phyloP scores from a whole-genome alignment of 2,888 invertebrate species.

The Synanthedon formicaeformis region DNA sequence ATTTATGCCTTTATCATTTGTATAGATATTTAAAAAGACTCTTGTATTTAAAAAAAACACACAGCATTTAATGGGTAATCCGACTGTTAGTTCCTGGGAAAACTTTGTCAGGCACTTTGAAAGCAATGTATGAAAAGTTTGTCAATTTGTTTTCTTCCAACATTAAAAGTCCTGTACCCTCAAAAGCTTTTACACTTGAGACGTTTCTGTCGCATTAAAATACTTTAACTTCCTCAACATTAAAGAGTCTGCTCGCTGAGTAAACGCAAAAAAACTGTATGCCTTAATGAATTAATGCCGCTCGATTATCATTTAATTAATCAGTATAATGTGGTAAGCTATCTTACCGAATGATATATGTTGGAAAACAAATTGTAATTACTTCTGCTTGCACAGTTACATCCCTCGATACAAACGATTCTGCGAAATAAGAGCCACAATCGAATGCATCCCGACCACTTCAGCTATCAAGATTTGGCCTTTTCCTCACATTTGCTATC shows the following conservation, averaged over 20 bases:
- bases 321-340: conserved; percentile 35
- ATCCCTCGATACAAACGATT: not conserved
- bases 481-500: conserved; percentile 23
- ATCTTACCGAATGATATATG: conserved; percentile 29
- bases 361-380: conserved; percentile 39
- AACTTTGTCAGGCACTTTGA: too few relatives aligned
- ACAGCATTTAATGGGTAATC: too few relatives aligned
- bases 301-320: conserved; percentile 48
- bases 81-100: too few relatives aligned
- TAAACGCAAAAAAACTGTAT: conserved; percentile 19
- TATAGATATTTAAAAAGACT: too few relatives aligned
- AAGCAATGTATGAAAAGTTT: too few relatives aligned
- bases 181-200: not conserved
- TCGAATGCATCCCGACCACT: conserved; percentile 1
- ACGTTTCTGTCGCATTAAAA: not conserved
- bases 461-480: conserved; percentile 27
- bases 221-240: conserved; percentile 4
- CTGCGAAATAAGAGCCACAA: conserved; percentile 1
- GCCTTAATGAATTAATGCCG: conserved; percentile 36
- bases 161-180: not conserved
- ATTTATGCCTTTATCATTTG: too few relatives aligned
- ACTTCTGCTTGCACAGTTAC: conserved; percentile 8
- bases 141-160: too few relatives aligned
- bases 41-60: too few relatives aligned
- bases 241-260: conserved; percentile 24